Base-by-base conservation (phyloP, 2,113 vertebrate species). In the Symphodus melops region DNA sequence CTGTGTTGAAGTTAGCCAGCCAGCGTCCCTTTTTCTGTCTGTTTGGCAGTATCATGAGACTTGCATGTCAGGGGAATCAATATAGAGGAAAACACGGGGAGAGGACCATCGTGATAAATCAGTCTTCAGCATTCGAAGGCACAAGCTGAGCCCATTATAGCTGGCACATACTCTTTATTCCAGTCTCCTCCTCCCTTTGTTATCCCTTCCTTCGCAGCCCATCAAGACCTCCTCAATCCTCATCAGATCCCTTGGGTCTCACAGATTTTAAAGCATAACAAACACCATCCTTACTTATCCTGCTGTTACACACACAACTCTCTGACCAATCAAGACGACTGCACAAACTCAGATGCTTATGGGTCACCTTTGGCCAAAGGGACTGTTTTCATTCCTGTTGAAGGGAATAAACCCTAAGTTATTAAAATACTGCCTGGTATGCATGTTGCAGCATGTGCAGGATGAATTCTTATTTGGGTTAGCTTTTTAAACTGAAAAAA, bases 51-150 rank as follows among this genome's bases (percentile, higher is more conserved):
- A 88, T 86, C 86, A 91, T 86, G 87, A 85, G 88, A 65, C 84
- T 76, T 76, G 80, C 85, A 85, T 84, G 87, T 89, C 84, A 70
- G 68, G 75, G 75, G 77, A 84, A 92, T 90, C 86, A 75, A 94
- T 92, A 83, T 49, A 42, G 83, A 91, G 79, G 81, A 91, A 91
- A 92, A 89, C 82, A 84, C 75, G 83, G 70, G 74, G 79, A 81
- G 77, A 91, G 77, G 65, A 81, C 75, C 77, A 72, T 82, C 37
- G 41, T 17, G 75, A 81, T 92, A 91, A 91, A 92, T 92, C 89
- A 89, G 86, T 82, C 75, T 83, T 48, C 52, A 52, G 68, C 16
- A 46, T 83, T 93, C 14, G n/a, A 56, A 70, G 82, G 69, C 84
- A 87, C 23, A 17, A 86, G 73, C 58, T 80, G 67, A 36, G 72